Percentiles rank a stretch among this genome's conserved stretches.
Evolutionary conservation across 2,888 invertebrate genomes (phyloP).

Genomic region (Cephus spinipes): DNA sequence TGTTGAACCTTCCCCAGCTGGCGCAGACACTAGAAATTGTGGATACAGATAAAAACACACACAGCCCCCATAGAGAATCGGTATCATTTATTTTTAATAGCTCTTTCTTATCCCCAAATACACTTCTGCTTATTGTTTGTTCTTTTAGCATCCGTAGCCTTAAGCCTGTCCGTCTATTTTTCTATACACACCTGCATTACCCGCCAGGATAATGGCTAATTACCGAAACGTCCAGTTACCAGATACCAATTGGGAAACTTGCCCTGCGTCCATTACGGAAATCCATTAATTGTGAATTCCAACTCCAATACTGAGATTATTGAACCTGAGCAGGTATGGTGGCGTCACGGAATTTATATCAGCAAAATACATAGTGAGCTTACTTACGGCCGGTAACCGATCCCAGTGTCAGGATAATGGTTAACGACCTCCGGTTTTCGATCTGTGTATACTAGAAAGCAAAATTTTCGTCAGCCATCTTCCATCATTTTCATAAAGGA

Average conservation of each 20-base stretch:
- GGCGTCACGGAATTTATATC: not conserved
- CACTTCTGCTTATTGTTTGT: not conserved
- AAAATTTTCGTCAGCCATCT: not conserved
- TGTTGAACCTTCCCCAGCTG: constrained; percentile 14
- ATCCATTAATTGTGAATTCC: not conserved
- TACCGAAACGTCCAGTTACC: not conserved
- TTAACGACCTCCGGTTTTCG: not conserved
- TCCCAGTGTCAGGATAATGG: not conserved
- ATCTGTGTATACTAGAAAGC: not conserved
- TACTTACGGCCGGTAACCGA: not conserved
- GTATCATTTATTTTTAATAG: constrained; percentile 2
- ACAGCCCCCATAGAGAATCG: constrained; percentile 12
- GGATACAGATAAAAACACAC: constrained; percentile 6
- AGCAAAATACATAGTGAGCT: not conserved
- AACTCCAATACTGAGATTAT: not conserved
- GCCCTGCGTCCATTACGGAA: not conserved
- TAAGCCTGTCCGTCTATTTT: too few relatives aligned
- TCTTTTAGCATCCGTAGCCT: not conserved
- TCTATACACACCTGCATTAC: not conserved
- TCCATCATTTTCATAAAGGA: not conserved
- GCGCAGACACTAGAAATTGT: not conserved
- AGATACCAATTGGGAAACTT: not conserved
- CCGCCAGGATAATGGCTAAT: not conserved
- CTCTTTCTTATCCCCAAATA: not conserved
- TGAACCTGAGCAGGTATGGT: not conserved